A percentile compares a stretch with the other conserved stretches of the same genome.
These are phyloP conservation scores for Drosophila nikananu DNA, from an alignment of 1,140 invertebrate genomes.

Conservation along the genomic window DNA sequence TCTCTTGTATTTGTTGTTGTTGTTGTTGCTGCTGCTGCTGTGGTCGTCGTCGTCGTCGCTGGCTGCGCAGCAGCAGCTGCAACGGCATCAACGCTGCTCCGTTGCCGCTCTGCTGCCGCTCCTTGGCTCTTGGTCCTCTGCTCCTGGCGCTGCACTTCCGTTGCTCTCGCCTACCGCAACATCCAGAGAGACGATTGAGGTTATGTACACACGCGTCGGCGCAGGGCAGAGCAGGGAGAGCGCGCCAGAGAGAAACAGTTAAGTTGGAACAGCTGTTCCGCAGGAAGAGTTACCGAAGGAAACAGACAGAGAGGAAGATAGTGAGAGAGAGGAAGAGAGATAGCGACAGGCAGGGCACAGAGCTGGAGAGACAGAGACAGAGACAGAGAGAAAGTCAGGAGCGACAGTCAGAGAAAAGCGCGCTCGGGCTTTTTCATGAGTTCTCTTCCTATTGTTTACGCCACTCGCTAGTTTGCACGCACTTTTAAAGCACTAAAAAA, in stretches of 20 bases:
- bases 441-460: constrained; percentile 37
- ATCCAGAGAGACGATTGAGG: constrained; percentile 67
- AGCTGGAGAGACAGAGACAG: constrained; percentile 26
- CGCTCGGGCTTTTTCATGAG: constrained; percentile 44
- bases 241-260: constrained; percentile 23
- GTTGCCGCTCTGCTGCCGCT: constrained; percentile 44
- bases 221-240: constrained; percentile 22
- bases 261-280: constrained; percentile 31
- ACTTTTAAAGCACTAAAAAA: constrained; percentile 38
- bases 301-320: background rate
- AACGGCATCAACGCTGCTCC: constrained; percentile 66
- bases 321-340: background rate
- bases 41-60: constrained; percentile 50
- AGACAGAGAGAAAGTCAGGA: constrained; percentile 37
- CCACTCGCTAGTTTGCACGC: constrained; percentile 15
- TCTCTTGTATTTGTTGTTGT: constrained; percentile 20
- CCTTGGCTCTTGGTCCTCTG: constrained; percentile 22
- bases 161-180: constrained; percentile 70
- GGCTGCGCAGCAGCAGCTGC: constrained; percentile 80
- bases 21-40: constrained; percentile 30
- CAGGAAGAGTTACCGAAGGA: constrained; percentile 20
- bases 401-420: constrained; percentile 40
- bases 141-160: constrained; percentile 53
- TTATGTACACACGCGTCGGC: constrained; percentile 78
- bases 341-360: constrained; percentile 21